phyloP scores from a whole-genome alignment of 2,113 vertebrate species.

The Calyptommatus sinebrachiatus region DNA sequence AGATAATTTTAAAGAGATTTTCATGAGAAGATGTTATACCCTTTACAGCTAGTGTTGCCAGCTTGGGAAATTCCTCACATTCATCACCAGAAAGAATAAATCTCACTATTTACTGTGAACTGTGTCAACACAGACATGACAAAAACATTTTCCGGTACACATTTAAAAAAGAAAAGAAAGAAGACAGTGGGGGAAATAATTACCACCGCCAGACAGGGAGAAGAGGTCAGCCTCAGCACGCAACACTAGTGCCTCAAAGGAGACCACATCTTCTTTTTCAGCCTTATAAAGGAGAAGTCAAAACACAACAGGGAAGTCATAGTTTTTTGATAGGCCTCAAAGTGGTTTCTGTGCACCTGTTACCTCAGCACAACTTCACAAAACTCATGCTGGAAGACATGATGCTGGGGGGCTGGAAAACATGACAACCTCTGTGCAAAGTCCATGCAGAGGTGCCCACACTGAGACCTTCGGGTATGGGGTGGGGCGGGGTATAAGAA shows the following conservation, averaged over 20 bases:
- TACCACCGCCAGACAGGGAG: constrained; percentile 64
- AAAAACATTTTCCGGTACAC: constrained; percentile 31
- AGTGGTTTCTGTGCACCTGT: constrained; percentile 70
- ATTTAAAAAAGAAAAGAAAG: neutral
- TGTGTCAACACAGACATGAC: constrained; percentile 22
- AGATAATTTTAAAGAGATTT: neutral
- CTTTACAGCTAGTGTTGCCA: neutral
- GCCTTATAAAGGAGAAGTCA: constrained; percentile 81
- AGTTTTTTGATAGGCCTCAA: constrained; percentile 76
- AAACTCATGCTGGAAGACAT: constrained; percentile 62
- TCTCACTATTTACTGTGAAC: constrained; percentile 6
- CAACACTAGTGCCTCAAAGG: constrained; percentile 63
- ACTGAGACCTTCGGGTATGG: too few relatives aligned
- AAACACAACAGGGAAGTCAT: constrained; percentile 79
- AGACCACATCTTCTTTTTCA: constrained; percentile 65
- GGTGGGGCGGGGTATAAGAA: too few relatives aligned
- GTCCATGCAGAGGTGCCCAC: too few relatives aligned
- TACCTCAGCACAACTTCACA: constrained; percentile 21
- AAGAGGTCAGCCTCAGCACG: constrained; percentile 73
- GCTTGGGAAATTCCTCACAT: constrained; percentile 4
- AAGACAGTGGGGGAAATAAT: neutral
- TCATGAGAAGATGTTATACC: neutral
- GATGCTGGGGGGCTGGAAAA: constrained; percentile 16
- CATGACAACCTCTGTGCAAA: neutral
- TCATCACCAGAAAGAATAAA: neutral